Conservation (phyloP, 2,113 vertebrate species). For the Kryptolebias marmoratus region DNA sequence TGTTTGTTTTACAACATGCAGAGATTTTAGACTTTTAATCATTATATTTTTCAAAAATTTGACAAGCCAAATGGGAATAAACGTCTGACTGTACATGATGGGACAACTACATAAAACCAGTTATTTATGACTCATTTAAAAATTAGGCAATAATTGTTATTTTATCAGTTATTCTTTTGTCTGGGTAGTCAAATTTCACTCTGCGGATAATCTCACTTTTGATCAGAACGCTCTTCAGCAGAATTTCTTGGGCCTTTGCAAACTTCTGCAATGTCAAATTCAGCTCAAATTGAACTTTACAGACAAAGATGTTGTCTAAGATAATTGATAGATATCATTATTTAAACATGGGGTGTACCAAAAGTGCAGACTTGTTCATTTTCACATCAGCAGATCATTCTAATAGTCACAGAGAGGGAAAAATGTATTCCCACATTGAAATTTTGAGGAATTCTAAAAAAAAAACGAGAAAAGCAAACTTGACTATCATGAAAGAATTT, state of each 20-base stretch:
- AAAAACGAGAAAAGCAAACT: slow-evolving; percentile 41
- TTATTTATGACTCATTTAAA: not conserved
- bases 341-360: slow-evolving; percentile 65
- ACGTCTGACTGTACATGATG: not conserved
- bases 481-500: slow-evolving; percentile 55
- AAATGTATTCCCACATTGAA: slow-evolving; percentile 24
- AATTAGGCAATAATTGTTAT: not conserved
- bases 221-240: slow-evolving; percentile 26
- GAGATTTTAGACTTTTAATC: too few species aligned
- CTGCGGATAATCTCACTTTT: slow-evolving; percentile 3
- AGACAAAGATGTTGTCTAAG: slow-evolving; percentile 57
- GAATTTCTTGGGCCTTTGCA: slow-evolving; percentile 32
- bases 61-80: not conserved
- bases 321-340: slow-evolving; percentile 71
- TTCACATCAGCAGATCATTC: slow-evolving; percentile 66
- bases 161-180: slow-evolving; percentile 11
- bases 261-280: slow-evolving; percentile 60
- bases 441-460: slow-evolving; percentile 18
- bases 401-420: slow-evolving; percentile 46
- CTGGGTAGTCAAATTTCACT: slow-evolving; percentile 1
- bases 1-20: too few species aligned
- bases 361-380: slow-evolving; percentile 65
- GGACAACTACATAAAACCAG: not conserved
- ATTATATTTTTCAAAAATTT: slow-evolving; percentile 2
- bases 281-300: slow-evolving; percentile 51